Evolutionary conservation across 2,797 vertebrate species (phyloP).

Genomic region (Propithecus deckenii): DNA sequence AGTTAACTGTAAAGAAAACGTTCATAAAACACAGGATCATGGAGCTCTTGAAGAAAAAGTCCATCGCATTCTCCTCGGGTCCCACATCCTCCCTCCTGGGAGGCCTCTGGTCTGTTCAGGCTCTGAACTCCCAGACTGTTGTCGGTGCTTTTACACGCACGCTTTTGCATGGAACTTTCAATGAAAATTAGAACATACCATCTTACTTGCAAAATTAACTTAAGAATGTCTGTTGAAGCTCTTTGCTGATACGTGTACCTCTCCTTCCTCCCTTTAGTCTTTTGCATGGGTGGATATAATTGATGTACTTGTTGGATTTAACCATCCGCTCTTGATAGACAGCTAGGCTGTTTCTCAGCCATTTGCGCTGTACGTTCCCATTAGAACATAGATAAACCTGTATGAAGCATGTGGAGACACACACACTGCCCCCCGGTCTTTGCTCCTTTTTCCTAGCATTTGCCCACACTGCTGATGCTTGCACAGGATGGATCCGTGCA

Average conservation of each 20-base stretch:
- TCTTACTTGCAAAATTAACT: neutral
- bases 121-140: neutral
- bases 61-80: neutral
- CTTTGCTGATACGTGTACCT: neutral
- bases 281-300: neutral
- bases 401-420: neutral
- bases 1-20: neutral
- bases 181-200: neutral
- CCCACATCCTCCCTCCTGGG: neutral
- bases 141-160: neutral
- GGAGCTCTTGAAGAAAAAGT: neutral
- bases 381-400: neutral
- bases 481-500: neutral
- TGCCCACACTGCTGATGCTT: neutral
- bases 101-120: neutral
- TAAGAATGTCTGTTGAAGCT: neutral
- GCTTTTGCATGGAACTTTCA: neutral
- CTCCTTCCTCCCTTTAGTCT: neutral
- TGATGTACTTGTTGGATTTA: neutral
- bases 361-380: neutral
- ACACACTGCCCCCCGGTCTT: neutral
- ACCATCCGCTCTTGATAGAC: neutral
- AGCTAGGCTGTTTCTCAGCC: neutral
- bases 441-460: neutral
- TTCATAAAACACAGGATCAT: neutral